Percentiles rank a stretch among this genome's conserved stretches.
These are phyloP conservation scores for Netelia virgata DNA, from an alignment of 2,888 invertebrate genomes.

Conservation along the genomic window DNA sequence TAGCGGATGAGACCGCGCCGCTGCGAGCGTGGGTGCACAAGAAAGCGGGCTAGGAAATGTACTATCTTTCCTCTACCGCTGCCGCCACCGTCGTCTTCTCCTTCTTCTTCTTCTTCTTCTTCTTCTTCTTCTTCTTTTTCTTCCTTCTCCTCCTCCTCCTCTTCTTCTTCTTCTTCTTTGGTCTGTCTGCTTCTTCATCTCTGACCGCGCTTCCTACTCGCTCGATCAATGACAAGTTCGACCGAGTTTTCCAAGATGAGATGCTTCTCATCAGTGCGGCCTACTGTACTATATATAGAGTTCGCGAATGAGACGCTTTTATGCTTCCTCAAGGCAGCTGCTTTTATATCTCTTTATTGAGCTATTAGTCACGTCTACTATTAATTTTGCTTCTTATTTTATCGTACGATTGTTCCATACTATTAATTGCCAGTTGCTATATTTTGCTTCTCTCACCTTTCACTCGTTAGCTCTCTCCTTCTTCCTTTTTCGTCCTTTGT, in stretches of 20 bases:
- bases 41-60: constrained; percentile 74
- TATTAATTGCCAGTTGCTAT: constrained; percentile 57
- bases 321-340: constrained; percentile 43
- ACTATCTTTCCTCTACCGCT: constrained; percentile 53
- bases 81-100: constrained; percentile 50
- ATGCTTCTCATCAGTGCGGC: constrained; percentile 56
- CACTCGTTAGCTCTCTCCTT: constrained; percentile 21
- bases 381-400: constrained; percentile 46
- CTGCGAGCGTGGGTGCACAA: constrained; percentile 63
- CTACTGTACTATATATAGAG: constrained; percentile 31
- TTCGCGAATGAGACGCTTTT: constrained; percentile 54
- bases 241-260: constrained; percentile 70
- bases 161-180: constrained; percentile 56
- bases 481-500: neutral
- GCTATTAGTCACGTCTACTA: constrained; percentile 61
- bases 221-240: constrained; percentile 80
- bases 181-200: constrained; percentile 50
- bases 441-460: constrained; percentile 23
- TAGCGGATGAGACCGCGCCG: constrained; percentile 53
- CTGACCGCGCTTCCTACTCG: constrained; percentile 75
- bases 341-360: constrained; percentile 65
- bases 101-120: constrained; percentile 22
- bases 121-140: constrained; percentile 25
- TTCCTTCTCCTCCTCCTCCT: constrained; percentile 23
- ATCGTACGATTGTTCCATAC: constrained; percentile 50